These are phyloP conservation scores for Lepus americanus DNA, from an alignment of 2,113 vertebrate genomes.

Conservation along the genomic window DNA sequence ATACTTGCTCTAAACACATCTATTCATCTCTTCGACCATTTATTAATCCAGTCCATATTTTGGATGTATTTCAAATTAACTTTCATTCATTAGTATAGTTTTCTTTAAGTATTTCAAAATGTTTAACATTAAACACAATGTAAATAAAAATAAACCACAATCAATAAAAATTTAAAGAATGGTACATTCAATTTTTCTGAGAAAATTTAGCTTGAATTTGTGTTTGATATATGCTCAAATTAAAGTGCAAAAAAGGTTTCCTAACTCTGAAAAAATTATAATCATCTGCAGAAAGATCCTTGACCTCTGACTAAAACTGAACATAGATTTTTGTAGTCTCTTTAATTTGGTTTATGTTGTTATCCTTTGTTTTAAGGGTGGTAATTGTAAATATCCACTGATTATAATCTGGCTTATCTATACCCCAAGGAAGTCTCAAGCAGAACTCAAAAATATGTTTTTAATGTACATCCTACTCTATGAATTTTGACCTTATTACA, in stretches of 20 bases:
- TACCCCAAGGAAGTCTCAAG: slow-evolving; percentile 7
- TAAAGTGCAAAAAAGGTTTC: slow-evolving; percentile 52
- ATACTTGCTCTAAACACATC: too few species aligned
- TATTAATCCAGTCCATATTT: too few species aligned
- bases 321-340: slow-evolving; percentile 24
- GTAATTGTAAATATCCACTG: slow-evolving; percentile 45
- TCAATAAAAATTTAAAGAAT: too few species aligned
- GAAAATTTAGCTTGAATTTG: slow-evolving; percentile 53
- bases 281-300: slow-evolving; percentile 15
- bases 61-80: too few species aligned
- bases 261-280: slow-evolving; percentile 36
- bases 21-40: too few species aligned
- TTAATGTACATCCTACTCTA: slow-evolving; percentile 29
- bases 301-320: slow-evolving; percentile 30
- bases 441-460: slow-evolving; percentile 50
- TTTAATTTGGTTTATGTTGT: slow-evolving; percentile 50
- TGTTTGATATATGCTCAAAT: slow-evolving; percentile 15
- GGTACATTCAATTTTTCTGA: neutral
- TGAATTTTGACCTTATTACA: slow-evolving; percentile 36
- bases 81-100: too few species aligned
- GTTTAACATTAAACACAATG: too few species aligned
- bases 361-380: slow-evolving; percentile 42
- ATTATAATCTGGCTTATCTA: slow-evolving; percentile 38
- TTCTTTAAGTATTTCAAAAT: too few species aligned
- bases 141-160: too few species aligned